A percentile compares a stretch with the other conserved stretches of the same genome.
Conservation (phyloP, 1,140 invertebrate genomes). For the Eriocheir sinensis region DNA sequence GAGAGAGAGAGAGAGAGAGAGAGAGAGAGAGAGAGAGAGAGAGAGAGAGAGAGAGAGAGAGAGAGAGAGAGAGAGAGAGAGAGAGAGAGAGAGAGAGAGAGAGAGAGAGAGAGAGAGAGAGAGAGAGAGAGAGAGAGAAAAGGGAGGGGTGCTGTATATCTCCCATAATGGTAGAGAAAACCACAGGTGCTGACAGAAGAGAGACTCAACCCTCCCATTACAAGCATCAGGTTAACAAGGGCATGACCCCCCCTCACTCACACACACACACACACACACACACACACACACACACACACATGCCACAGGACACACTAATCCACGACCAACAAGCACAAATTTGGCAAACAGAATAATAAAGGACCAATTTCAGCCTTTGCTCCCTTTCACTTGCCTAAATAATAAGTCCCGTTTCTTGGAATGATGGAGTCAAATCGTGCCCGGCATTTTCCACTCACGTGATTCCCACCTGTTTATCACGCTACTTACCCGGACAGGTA, state of each 20-base stretch:
- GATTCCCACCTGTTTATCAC: too few relatives aligned
- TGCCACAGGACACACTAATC: too few relatives aligned
- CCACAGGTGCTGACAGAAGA: conserved; percentile 60
- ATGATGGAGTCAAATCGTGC: too few relatives aligned
- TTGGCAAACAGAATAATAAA: background rate
- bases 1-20: background rate
- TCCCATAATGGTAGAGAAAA: conserved; percentile 57
- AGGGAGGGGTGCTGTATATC: conserved; percentile 47
- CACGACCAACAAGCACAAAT: background rate
- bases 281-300: background rate
- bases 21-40: conserved; percentile 42
- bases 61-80: conserved; percentile 43
- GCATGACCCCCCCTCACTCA: background rate
- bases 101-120: background rate
- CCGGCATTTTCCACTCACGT: too few relatives aligned
- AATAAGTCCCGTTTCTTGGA: too few relatives aligned
- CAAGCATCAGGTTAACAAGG: background rate
- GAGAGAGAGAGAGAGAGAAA: conserved; percentile 55
- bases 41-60: conserved; percentile 40
- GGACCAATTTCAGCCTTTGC: too few relatives aligned
- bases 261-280: background rate
- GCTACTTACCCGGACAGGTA: too few relatives aligned
- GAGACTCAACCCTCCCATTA: conserved; percentile 49
- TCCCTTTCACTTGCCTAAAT: too few relatives aligned
- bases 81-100: conserved; percentile 56